Base-by-base conservation (phyloP, 2,797 vertebrate species). In the Lepilemur septentrionalis region DNA sequence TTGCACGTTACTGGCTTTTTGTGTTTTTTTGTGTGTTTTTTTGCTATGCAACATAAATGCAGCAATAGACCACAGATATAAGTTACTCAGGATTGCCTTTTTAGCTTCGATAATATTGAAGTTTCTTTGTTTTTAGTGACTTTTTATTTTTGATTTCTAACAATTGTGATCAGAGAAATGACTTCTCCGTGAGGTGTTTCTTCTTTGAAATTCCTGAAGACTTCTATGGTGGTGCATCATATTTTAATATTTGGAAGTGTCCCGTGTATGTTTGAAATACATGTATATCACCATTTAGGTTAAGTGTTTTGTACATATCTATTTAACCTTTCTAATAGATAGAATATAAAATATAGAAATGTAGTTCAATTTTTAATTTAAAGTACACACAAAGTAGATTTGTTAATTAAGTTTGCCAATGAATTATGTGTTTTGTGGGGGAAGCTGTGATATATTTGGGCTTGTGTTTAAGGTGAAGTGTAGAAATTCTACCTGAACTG, bases 391-490 rank as follows among this genome's bases (percentile, higher is more conserved):
- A 57, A 32, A 46, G 57, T 69, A 15, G 12, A 72, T 63, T 63
- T 63, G 4, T 15, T 65, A 22, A 57, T 55, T 63, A 63, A 11
- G 63, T 50, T 43, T 50, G 48, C 17, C 18, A 99, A 99, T 0
- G 99, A 99, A 43, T 20, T 28, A 4, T n/a, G 12, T 9, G 35
- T 30, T 92, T 81, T 59, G 18, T 61, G 38, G 15, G 30, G 14
- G 10, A 63, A 28, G 17, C 30, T 61, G 12, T 85, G n/a, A 85
- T 25, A 15, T 22, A 50, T 11, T 25, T 52, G 63, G 15, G n/a
- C n/a, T 87, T 94, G 17, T 76, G 69, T 4, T 93, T 8, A 22
- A n/a, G 89, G 50, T n/a, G 13, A 22, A 38, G 32, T 10, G 20
- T 43, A 46, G 59, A 70, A 38, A 76, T 28, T 32, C 30, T 4